Base-by-base conservation (phyloP, 2,888 invertebrate species). In the Dynastes tityus region DNA sequence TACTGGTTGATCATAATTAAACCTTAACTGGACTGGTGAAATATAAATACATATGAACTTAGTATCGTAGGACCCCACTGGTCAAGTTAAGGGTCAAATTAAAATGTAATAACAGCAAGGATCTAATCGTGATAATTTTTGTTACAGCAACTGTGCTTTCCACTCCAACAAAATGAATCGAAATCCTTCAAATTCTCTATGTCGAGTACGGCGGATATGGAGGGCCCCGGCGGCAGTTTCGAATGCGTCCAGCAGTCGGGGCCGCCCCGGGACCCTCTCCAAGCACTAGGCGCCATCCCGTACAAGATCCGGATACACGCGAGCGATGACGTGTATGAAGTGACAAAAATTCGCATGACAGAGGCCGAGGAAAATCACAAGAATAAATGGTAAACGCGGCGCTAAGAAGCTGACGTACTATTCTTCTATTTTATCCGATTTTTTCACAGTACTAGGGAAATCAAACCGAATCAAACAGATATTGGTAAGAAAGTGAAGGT, bases 301-400 rank as follows among this genome's bases (percentile, higher is more conserved):
- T 93, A 94, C 88, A 95, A 96, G 88, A 95, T 98, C 93, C 94
- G 96, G 82, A 95, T 98, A 84, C 96, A 95, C 88, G 98, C 98
- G 85, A 98, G 97, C 87, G 98, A 98, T 87, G 98, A 98, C 91
- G 96, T 97, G 80, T 98, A 98, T 90, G 96, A 96, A 90, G 94
- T 95, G 85, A 98, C 98, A 83, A 93, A 95, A 90, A 94, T 95
- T 88, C 94, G 96, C 86, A 97, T 98, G 96, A 96, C 96, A 86
- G 94, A 94, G 86, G 96, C 95, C 83, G 96, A 97, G 89, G 96
- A 97, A 88, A 95, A 95, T 89, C 96, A 95, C 90, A 97, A 97
- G 91, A 97, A 96, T 89, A 97, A 97, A 91, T 96, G 95, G 96
- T 96, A 87, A 71, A 70, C 2, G 11, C 22, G 22, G 5, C 11